Conservation (phyloP, 2,888 invertebrate genomes). For the Tupiocoris notatus region DNA sequence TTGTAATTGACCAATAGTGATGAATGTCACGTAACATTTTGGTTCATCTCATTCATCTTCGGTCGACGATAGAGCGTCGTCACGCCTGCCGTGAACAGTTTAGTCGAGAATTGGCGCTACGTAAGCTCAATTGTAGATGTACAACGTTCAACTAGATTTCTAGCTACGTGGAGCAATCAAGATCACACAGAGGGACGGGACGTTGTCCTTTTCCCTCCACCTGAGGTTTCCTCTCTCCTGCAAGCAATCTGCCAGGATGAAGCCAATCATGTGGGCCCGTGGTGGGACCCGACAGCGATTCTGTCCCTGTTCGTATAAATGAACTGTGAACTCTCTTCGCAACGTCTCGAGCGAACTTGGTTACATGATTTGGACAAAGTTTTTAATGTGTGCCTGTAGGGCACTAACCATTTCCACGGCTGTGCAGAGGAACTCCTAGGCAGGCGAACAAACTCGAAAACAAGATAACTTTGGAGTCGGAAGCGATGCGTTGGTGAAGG, state of each 20-base stretch:
- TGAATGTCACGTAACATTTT: no score
- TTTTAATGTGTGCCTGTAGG: constrained; percentile 17
- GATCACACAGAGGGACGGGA: neutral
- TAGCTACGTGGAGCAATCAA: neutral
- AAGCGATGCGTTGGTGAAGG: neutral
- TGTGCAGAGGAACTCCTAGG: constrained; percentile 15
- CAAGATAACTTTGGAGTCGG: constrained; percentile 11
- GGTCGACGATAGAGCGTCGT: no score
- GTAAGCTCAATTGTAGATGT: no score
- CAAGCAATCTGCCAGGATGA: neutral
- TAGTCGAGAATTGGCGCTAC: neutral
- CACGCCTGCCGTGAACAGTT: neutral
- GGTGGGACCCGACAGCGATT: neutral
- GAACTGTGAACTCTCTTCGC: neutral
- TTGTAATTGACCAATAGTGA: no score
- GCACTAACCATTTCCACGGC: constrained; percentile 20
- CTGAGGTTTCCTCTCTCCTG: neutral
- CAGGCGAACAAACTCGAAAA: constrained; percentile 13
- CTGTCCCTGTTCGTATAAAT: neutral
- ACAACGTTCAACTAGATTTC: neutral
- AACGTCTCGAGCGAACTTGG: neutral
- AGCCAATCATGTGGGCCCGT: neutral
- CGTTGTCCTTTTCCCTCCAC: neutral
- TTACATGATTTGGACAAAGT: neutral
- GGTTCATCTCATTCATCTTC: no score